phyloP scores from a whole-genome alignment of 2,113 vertebrate genomes.

The Ophthalmolycus amberensis region DNA sequence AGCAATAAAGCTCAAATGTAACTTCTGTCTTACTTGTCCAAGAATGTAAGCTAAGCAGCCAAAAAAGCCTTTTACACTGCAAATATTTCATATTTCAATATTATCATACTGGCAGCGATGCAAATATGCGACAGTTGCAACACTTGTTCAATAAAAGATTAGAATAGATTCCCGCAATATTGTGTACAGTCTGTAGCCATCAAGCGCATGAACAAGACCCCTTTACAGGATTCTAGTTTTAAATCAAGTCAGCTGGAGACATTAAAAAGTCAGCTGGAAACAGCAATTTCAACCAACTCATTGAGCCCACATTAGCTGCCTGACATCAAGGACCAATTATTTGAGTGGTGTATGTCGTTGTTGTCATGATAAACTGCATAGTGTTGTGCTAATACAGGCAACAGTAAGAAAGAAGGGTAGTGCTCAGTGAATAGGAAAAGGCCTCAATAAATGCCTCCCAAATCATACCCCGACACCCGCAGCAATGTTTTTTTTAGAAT shows the following conservation, averaged over 20 bases:
- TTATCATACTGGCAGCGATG: neutral
- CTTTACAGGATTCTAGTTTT: neutral
- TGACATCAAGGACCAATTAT: neutral
- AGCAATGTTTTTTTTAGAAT: neutral
- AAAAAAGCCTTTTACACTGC: neutral
- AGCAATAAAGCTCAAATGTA: neutral
- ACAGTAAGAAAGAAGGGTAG: neutral
- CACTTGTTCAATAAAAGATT: neutral
- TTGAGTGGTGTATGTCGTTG: neutral
- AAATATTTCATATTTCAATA: neutral
- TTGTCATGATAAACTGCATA: neutral
- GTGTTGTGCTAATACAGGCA: neutral
- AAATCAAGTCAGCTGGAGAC: neutral
- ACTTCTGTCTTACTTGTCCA: neutral
- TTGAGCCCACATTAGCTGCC: neutral
- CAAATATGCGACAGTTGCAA: neutral
- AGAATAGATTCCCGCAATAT: neutral
- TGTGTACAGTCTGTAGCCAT: neutral
- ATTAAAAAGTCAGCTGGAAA: too few species aligned
- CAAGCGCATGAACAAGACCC: neutral
- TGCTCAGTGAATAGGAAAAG: neutral
- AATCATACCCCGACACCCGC: neutral
- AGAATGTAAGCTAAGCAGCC: neutral
- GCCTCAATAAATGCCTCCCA: neutral
- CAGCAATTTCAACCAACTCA: neutral